Evolutionary conservation across 2,797 vertebrate genomes (phyloP).

Genomic region (Pseudochirops cupreus): DNA sequence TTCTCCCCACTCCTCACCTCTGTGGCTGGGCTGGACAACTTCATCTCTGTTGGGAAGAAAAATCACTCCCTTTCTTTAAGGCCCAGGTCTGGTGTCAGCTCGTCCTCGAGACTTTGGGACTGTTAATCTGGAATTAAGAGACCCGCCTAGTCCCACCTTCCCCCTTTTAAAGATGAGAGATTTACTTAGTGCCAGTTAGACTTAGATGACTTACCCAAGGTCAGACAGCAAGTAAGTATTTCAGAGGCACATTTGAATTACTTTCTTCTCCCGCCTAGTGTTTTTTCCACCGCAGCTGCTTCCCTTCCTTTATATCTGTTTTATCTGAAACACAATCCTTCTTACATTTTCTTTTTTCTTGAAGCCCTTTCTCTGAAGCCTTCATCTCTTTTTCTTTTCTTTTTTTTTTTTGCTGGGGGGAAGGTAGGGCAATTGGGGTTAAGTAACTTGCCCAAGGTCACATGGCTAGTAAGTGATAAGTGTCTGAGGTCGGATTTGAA

Average conservation of each 20-base stretch:
- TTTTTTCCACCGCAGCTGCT: background rate
- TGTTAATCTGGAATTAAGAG: background rate
- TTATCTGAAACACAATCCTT: background rate
- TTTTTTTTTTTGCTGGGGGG: too few species aligned
- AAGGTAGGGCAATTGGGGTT: too few species aligned
- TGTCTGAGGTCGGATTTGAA: too few species aligned
- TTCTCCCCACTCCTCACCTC: background rate
- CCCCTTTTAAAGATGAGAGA: conserved; percentile 8
- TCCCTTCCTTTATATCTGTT: conserved; percentile 5
- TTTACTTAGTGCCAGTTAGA: background rate
- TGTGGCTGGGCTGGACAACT: background rate
- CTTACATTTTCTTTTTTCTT: background rate
- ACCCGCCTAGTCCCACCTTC: background rate
- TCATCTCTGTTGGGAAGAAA: background rate
- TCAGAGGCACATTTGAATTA: background rate
- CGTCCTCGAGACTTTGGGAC: background rate
- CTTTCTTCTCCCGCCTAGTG: background rate
- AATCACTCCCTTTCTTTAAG: background rate
- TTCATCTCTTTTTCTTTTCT: background rate
- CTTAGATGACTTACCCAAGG: background rate
- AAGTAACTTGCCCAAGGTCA: too few species aligned
- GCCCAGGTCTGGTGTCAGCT: background rate
- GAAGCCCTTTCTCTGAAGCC: conserved; percentile 33
- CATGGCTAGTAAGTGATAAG: too few species aligned
- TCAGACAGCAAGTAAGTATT: background rate